A percentile compares a stretch with the other conserved stretches of the same genome.
phyloP scores from a whole-genome alignment of 2,888 invertebrate species.

The Brachyopa scutellaris region DNA sequence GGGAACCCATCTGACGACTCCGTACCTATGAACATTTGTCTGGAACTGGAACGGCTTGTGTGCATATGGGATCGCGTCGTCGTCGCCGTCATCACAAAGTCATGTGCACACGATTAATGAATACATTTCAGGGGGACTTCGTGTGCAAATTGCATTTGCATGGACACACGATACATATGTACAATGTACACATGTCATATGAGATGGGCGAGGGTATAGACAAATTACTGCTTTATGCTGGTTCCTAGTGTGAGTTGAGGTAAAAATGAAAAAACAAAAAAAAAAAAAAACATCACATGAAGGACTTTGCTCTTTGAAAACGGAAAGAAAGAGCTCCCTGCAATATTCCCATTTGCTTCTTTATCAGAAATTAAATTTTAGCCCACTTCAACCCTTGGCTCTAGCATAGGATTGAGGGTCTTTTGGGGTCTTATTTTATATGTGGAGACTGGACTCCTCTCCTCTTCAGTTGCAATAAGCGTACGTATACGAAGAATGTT shows the following conservation, averaged over 20 bases:
- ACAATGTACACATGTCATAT: no score
- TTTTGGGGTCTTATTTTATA: no score
- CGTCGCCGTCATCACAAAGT: slow-evolving; percentile 73
- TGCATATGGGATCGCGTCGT: slow-evolving; percentile 63
- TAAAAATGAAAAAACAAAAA: no score
- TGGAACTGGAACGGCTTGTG: slow-evolving; percentile 58
- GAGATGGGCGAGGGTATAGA: background rate
- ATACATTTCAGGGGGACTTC: slow-evolving; percentile 72
- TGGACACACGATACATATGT: slow-evolving; percentile 71
- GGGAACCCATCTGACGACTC: slow-evolving; percentile 54
- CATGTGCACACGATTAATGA: slow-evolving; percentile 75
- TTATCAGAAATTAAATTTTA: no score
- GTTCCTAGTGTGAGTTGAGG: slow-evolving; percentile 48
- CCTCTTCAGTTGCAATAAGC: no score
- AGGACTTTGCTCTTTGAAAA: slow-evolving; percentile 47
- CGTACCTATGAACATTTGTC: slow-evolving; percentile 71
- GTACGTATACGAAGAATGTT: no score
- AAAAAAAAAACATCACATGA: no score
- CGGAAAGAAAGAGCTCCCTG: no score
- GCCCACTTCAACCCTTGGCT: no score
- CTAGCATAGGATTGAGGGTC: no score
- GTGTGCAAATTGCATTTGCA: slow-evolving; percentile 73
- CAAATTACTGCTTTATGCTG: slow-evolving; percentile 55
- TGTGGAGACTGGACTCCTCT: no score
- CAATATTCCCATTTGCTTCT: no score